Evolutionary conservation across 2,113 vertebrate genomes (phyloP).

Genomic region (Eptesicus fuscus): DNA sequence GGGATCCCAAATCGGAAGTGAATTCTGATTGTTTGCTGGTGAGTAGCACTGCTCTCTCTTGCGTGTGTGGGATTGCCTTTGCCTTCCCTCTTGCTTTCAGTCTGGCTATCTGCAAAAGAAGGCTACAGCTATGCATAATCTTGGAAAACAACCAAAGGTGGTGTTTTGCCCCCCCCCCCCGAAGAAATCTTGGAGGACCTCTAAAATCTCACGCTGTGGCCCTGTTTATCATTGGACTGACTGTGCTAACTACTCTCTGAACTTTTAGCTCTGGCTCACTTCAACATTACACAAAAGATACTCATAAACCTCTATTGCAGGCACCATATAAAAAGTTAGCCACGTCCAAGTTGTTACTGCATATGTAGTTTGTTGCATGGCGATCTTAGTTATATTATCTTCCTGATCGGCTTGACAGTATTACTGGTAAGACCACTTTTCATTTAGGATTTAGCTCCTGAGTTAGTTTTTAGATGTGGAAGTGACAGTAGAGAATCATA

Average conservation of each 20-base stretch:
- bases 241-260: background rate
- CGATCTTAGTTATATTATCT: background rate
- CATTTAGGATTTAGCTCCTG: background rate
- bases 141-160: background rate
- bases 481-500: conserved; percentile 29
- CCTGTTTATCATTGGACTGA: background rate
- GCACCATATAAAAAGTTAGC: background rate
- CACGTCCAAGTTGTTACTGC: background rate
- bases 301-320: background rate
- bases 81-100: background rate
- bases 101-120: background rate
- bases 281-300: background rate
- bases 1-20: conserved; percentile 97
- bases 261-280: conserved; percentile 29
- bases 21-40: conserved; percentile 99
- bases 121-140: conserved; percentile 11
- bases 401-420: background rate
- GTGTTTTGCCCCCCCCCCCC: background rate
- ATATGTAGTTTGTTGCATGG: background rate
- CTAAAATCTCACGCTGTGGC: background rate
- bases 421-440: background rate
- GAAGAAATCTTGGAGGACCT: background rate
- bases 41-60: conserved; percentile 78
- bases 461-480: conserved; percentile 6
- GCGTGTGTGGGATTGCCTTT: background rate